These are phyloP conservation scores for Drosophila ercepeae DNA, from an alignment of 1,140 invertebrate species.

Conservation along the genomic window DNA sequence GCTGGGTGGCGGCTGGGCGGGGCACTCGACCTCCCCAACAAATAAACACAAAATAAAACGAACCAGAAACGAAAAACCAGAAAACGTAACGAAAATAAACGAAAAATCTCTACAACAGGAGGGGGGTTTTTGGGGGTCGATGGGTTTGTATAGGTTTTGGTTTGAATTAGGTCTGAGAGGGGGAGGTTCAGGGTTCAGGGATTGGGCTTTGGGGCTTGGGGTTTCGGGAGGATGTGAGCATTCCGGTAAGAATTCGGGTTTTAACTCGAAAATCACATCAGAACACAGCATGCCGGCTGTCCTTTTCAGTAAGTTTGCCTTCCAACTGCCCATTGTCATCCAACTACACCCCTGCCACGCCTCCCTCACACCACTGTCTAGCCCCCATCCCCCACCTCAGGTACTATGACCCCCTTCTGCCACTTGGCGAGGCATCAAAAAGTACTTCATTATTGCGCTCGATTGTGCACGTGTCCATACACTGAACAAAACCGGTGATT, in stretches of 20 bases:
- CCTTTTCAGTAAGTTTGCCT: slow-evolving; percentile 24
- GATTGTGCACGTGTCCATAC: slow-evolving; percentile 62
- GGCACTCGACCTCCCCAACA: slow-evolving; percentile 30
- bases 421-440: slow-evolving; percentile 53
- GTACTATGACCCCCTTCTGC: background rate
- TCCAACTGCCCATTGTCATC: slow-evolving; percentile 25
- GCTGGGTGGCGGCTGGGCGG: too few species aligned
- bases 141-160: slow-evolving; percentile 15
- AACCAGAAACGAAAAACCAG: slow-evolving; percentile 23
- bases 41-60: slow-evolving; percentile 62
- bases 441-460: slow-evolving; percentile 80
- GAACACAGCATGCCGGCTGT: slow-evolving; percentile 10
- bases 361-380: too few species aligned
- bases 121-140: background rate
- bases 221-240: slow-evolving; percentile 26
- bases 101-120: slow-evolving; percentile 17
- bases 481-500: background rate
- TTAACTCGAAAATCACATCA: slow-evolving; percentile 75
- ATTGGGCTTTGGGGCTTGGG: background rate
- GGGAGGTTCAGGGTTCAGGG: background rate
- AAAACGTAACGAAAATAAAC: slow-evolving; percentile 54
- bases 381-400: too few species aligned
- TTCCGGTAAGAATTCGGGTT: slow-evolving; percentile 63
- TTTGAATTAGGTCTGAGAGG: background rate
- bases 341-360: background rate